phyloP scores from a whole-genome alignment of 2,888 invertebrate species.

The Temnothorax ravouxi region DNA sequence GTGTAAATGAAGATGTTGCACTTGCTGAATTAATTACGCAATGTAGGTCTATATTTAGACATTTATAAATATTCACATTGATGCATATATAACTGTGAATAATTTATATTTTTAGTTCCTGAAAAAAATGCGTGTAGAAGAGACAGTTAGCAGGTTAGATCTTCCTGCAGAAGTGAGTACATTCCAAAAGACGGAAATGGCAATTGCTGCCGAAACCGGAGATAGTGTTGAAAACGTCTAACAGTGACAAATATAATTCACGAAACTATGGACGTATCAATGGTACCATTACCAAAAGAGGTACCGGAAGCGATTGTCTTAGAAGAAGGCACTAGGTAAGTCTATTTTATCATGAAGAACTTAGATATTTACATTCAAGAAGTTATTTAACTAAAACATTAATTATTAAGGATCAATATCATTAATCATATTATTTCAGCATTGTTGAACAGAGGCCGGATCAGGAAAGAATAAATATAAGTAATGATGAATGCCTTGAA shows the following conservation, averaged over 20 bases:
- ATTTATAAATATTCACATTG: background rate
- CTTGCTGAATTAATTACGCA: background rate
- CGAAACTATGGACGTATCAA: background rate
- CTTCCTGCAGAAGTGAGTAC: background rate
- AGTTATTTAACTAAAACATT: background rate
- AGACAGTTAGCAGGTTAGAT: background rate
- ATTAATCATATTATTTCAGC: constrained; percentile 17
- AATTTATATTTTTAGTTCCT: background rate
- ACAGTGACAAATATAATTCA: background rate
- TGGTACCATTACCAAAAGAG: background rate
- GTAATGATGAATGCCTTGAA: background rate
- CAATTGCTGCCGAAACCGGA: background rate
- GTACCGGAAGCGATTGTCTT: background rate
- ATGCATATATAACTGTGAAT: background rate
- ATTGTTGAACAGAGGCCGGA: background rate
- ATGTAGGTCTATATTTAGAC: background rate
- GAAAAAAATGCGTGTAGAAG: background rate
- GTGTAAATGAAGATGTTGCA: background rate
- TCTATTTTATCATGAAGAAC: background rate
- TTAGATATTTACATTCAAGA: constrained; percentile 1
- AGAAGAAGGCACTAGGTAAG: background rate
- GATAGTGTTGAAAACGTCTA: background rate
- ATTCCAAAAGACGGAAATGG: background rate
- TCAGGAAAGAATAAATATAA: background rate
- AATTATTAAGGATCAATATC: background rate